phyloP scores from a whole-genome alignment of 2,888 invertebrate genomes.

The Ditylenchus weischeri region DNA sequence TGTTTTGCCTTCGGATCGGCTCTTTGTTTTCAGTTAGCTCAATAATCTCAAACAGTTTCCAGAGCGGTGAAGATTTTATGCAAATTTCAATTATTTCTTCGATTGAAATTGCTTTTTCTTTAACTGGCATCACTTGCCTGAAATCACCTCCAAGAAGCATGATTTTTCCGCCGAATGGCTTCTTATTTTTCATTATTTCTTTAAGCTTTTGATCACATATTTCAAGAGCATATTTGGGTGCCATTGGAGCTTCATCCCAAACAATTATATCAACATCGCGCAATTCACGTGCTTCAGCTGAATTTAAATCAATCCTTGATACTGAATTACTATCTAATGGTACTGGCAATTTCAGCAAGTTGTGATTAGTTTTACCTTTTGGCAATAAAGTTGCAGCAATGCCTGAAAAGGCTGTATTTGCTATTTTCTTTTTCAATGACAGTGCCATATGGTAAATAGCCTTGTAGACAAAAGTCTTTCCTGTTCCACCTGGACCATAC shows the following conservation, averaged over 20 bases:
- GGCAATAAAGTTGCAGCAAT: slow-evolving; percentile 2
- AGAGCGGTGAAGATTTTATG: too few species aligned
- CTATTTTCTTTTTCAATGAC: background rate
- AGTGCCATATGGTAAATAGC: background rate
- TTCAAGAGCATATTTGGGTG: too few species aligned
- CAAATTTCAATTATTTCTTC: too few species aligned
- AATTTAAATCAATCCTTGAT: slow-evolving; percentile 11
- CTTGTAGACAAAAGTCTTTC: background rate
- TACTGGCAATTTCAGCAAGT: slow-evolving; percentile 41
- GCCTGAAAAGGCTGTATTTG: slow-evolving; percentile 14
- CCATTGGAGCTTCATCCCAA: slow-evolving; percentile 23
- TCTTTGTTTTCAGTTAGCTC: too few species aligned
- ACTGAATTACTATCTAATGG: too few species aligned
- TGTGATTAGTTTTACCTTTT: slow-evolving; percentile 55
- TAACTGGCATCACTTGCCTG: slow-evolving; percentile 34
- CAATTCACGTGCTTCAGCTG: slow-evolving; percentile 14
- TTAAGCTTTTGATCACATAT: background rate
- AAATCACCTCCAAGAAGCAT: slow-evolving; percentile 39
- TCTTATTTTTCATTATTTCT: slow-evolving; percentile 22
- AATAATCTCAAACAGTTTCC: too few species aligned
- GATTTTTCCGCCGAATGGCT: slow-evolving; percentile 29
- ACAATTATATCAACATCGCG: slow-evolving; percentile 20
- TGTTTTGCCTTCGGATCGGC: too few species aligned
- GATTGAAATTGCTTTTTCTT: too few species aligned
- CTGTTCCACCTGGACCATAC: slow-evolving; percentile 5